Base-by-base conservation (phyloP, 2,113 vertebrate genomes). In the Tyto alba region DNA sequence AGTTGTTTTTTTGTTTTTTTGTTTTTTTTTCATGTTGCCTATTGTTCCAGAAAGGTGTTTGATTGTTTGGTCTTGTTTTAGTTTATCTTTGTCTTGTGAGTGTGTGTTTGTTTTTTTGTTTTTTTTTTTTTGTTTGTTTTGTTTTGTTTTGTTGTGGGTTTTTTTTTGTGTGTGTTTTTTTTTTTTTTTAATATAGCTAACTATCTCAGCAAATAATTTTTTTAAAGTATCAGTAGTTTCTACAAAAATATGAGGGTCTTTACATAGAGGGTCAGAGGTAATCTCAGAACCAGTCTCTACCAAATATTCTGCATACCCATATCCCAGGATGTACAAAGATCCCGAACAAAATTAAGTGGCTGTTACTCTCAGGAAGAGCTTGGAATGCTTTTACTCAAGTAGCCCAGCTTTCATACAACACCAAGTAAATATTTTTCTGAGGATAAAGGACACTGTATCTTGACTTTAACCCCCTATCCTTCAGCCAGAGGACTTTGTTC, bases 381-480 rank as follows among this genome's bases (percentile, higher is more conserved):
- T 73, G 68, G 48, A 84, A 57, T 40, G 50, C 60, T 75, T 75
- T 66, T 69, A 53, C n/a, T 78, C 29, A 62, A 53, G 53, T 40
- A 90, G 57, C 59, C 45, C 43, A 81, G 60, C 52, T 72, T 81
- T 86, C 69, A 55, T 68, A 29, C 0, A 1, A 57, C 40, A 91
- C 27, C 23, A 75, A 82, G 62, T 56, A 94, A 90, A 94, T 89
- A 71, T 64, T 95, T 93, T 93, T 91, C 84, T 85, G 89, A 92
- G 83, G 60, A 67, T 14, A 92, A 48, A 72, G 32, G 34, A 92
- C 56, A 85, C 34, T 1, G 21, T 81, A 34, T 73, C 77, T 93
- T 93, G 57, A 88, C 92, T 92, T 92, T 79, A 86, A 84, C 73
- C 62, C 75, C 52, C 40, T 68, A n/a, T 64, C 43, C 40, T 78